Conservation (phyloP, 2,113 vertebrate species). For the Dipodomys merriami region DNA sequence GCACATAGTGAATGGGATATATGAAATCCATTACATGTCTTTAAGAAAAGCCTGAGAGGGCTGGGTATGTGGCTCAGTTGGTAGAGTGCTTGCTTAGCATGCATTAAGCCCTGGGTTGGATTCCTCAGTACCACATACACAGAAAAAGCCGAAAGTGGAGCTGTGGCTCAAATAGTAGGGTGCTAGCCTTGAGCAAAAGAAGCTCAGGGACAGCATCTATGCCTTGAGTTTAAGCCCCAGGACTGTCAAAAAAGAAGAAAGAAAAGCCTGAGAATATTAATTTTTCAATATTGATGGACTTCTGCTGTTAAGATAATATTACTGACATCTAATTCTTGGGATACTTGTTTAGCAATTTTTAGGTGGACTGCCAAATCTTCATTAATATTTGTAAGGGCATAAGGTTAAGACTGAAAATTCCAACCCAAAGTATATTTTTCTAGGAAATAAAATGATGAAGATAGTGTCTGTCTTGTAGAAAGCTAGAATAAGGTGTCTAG, state of each 20-base stretch:
- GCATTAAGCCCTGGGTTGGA: no score
- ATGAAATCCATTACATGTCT: conserved; percentile 25
- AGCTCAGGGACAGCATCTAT: no score
- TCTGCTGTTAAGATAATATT: conserved; percentile 19
- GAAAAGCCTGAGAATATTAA: conserved; percentile 50
- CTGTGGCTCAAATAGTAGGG: no score
- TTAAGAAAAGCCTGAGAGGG: conserved; percentile 43
- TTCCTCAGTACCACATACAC: no score
- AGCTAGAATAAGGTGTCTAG: conserved; percentile 31
- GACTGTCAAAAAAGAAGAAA: not conserved
- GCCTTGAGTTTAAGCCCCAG: no score
- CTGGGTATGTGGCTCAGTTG: no score
- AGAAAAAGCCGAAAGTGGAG: no score
- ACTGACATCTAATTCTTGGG: conserved; percentile 36
- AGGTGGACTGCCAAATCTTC: conserved; percentile 22
- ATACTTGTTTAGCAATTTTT: conserved; percentile 47
- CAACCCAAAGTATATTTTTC: conserved; percentile 26
- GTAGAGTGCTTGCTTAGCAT: no score
- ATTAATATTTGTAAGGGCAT: conserved; percentile 47
- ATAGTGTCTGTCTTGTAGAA: not conserved
- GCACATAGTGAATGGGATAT: not conserved
- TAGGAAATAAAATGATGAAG: not conserved
- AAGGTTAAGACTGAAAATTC: conserved; percentile 46
- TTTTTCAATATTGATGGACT: conserved; percentile 20
- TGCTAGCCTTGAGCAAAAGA: no score